Evolutionary conservation across 2,888 invertebrate species (phyloP).

Genomic region (Phengaris arion): DNA sequence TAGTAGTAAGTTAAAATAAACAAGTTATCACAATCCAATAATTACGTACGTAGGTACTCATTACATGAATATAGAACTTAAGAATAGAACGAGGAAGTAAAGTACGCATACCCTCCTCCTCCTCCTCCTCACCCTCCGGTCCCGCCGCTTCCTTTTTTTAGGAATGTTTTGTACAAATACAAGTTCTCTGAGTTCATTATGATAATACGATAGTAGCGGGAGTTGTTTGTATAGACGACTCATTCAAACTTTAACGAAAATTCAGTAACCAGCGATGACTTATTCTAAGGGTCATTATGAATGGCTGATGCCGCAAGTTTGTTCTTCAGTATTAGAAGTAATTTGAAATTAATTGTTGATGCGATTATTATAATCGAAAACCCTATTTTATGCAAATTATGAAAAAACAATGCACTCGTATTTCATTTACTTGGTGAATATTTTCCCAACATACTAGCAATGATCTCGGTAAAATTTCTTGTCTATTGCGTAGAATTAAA

Average conservation of each 20-base stretch:
- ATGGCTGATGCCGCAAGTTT: background rate
- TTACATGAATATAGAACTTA: slow-evolving; percentile 33
- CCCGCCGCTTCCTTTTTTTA: slow-evolving; percentile 45
- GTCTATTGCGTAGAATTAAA: too few species aligned
- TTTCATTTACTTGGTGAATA: too few species aligned
- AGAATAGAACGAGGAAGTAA: slow-evolving; percentile 39
- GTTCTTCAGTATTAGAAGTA: too few species aligned
- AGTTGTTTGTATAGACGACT: slow-evolving; percentile 39
- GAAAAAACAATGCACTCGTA: too few species aligned
- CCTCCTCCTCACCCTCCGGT: slow-evolving; percentile 37
- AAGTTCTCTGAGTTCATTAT: slow-evolving; percentile 46
- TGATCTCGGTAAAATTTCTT: too few species aligned
- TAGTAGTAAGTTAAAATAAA: background rate
- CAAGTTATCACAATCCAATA: background rate
- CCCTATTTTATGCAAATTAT: too few species aligned
- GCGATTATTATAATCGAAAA: background rate
- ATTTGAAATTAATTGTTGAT: background rate
- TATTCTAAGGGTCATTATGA: background rate
- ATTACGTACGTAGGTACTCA: slow-evolving; percentile 18
- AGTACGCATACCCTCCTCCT: slow-evolving; percentile 35
- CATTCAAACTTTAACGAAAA: slow-evolving; percentile 37
- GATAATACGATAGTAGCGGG: slow-evolving; percentile 43
- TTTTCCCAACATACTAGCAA: too few species aligned
- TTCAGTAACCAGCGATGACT: slow-evolving; percentile 24
- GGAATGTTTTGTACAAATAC: slow-evolving; percentile 53